These are phyloP conservation scores for Zygothrica quintamaculata DNA, from an alignment of 2,888 invertebrate genomes.

Conservation along the genomic window DNA sequence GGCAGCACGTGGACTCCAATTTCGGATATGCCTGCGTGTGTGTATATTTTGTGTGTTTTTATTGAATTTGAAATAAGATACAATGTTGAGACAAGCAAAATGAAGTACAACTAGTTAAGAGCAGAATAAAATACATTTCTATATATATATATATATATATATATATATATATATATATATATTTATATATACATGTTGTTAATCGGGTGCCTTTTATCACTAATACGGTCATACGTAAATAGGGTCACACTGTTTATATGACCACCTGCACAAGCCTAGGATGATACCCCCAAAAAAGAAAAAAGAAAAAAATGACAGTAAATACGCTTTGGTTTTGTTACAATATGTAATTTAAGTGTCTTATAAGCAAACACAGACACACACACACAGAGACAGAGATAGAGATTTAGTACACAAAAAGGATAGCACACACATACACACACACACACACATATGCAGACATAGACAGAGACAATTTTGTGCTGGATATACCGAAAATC, in stretches of 20 bases:
- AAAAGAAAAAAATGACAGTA: conserved; percentile 30
- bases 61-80: conserved; percentile 60
- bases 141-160: too few relatives aligned
- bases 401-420: too few relatives aligned
- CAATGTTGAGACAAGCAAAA: conserved; percentile 43
- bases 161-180: too few relatives aligned
- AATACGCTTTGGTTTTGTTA: conserved; percentile 44
- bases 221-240: conserved; percentile 5
- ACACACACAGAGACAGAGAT: too few relatives aligned
- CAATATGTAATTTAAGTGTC: conserved; percentile 31
- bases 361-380: conserved; percentile 10
- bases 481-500: conserved; percentile 56
- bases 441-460: not conserved
- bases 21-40: conserved; percentile 14
- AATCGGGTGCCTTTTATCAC: too few relatives aligned
- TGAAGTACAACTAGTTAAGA: not conserved
- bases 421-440: conserved; percentile 11
- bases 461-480: conserved; percentile 13
- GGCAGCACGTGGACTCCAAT: conserved; percentile 43
- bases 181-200: too few relatives aligned
- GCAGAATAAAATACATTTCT: too few relatives aligned
- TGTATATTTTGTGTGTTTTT: conserved; percentile 36
- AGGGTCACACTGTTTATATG: conserved; percentile 19
- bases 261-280: too few relatives aligned
- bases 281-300: too few relatives aligned